Evolutionary conservation across 2,888 invertebrate genomes (phyloP).

Genomic region (Callimorpha dominula): DNA sequence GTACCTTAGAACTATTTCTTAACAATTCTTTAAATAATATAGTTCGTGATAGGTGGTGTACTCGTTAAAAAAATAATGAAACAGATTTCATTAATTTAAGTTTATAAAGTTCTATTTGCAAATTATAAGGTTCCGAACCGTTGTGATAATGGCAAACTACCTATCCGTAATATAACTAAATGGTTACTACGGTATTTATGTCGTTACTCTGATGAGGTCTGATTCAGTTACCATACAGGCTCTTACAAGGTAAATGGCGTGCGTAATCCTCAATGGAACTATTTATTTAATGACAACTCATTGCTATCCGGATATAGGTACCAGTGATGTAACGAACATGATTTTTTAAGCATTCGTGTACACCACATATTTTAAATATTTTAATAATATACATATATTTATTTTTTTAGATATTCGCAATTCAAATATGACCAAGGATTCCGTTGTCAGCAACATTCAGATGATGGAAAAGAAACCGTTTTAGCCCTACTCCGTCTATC

Average conservation of each 20-base stretch:
- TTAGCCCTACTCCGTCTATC: too few species aligned
- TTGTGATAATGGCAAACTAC: constrained; percentile 16
- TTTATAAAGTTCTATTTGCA: not conserved
- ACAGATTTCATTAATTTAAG: not conserved
- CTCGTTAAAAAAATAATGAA: not conserved
- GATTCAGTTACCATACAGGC: constrained; percentile 38
- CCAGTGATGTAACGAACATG: constrained; percentile 15
- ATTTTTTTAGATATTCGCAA: not conserved
- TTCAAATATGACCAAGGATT: not conserved
- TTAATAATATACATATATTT: not conserved
- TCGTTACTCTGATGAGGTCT: constrained; percentile 44
- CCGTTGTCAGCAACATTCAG: too few species aligned
- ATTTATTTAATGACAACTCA: constrained; percentile 44
- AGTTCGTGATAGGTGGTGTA: not conserved
- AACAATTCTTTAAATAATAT: not conserved
- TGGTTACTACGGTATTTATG: constrained; percentile 32
- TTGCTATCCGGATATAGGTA: constrained; percentile 45
- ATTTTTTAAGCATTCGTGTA: not conserved
- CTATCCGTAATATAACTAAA: constrained; percentile 19
- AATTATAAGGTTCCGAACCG: not conserved
- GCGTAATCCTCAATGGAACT: constrained; percentile 43
- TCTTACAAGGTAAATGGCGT: constrained; percentile 42
- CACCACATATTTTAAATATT: not conserved
- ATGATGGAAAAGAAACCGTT: too few species aligned
- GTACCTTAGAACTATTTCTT: not conserved